A percentile compares a stretch with the other conserved stretches of the same genome.
Conservation (phyloP, 2,797 vertebrate genomes). For the Sebastes aleutianus region DNA sequence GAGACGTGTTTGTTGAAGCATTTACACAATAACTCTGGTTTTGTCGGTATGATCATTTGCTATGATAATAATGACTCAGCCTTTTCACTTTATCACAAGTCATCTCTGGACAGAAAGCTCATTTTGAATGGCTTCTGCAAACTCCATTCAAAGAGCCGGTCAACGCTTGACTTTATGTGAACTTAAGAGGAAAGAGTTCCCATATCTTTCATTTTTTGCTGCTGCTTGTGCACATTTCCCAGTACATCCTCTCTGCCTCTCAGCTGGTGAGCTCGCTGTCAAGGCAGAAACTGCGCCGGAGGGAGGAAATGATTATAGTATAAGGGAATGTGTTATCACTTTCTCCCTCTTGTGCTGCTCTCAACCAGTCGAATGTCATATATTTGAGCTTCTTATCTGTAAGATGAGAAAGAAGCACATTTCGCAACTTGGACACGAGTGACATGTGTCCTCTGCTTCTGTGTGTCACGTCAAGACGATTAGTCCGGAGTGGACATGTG, state of each 20-base stretch:
- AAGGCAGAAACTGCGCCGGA: conserved; percentile 59
- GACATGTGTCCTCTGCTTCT: conserved; percentile 44
- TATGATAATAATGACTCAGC: conserved; percentile 26
- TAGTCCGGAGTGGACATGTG: conserved; percentile 48
- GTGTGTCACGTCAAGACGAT: conserved; percentile 47
- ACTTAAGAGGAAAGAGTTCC: conserved; percentile 1
- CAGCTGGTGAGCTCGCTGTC: conserved; percentile 68
- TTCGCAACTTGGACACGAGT: conserved; percentile 31
- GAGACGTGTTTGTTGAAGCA: not conserved
- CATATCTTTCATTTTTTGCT: conserved; percentile 3
- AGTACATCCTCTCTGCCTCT: conserved; percentile 59
- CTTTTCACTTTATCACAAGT: conserved; percentile 46
- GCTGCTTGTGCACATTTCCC: conserved; percentile 53
- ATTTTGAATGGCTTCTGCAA: conserved; percentile 8
- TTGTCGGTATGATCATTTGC: conserved; percentile 21
- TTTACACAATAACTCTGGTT: not conserved
- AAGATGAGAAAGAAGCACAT: conserved; percentile 50
- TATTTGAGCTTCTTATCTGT: conserved; percentile 64
- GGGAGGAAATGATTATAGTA: conserved; percentile 79
- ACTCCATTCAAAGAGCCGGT: conserved; percentile 6
- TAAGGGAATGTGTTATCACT: conserved; percentile 79
- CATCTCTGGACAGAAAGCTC: conserved; percentile 24
- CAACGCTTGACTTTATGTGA: conserved; percentile 4
- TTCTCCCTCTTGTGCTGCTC: conserved; percentile 61
- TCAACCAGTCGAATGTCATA: conserved; percentile 48